Conservation (phyloP, 2,888 invertebrate genomes). For the Nipponacmea schrenckii region DNA sequence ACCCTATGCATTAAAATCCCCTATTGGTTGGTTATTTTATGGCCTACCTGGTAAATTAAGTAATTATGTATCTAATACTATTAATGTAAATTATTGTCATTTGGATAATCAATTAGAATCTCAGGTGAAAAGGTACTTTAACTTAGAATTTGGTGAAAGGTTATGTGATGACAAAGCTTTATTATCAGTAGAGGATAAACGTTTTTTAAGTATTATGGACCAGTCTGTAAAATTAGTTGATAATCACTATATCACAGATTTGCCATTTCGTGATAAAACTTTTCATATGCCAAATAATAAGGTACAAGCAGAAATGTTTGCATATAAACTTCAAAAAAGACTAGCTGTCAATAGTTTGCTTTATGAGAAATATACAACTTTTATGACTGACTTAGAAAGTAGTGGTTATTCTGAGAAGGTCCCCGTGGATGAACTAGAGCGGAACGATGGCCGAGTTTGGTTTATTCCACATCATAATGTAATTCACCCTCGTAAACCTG, state of each 20-base stretch:
- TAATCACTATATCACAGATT: constrained; percentile 19
- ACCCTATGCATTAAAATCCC: constrained; percentile 21
- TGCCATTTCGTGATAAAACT: constrained; percentile 19
- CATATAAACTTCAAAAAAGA: neutral
- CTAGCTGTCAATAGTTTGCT: constrained; percentile 12
- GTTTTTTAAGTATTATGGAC: constrained; percentile 13
- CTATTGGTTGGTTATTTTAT: constrained; percentile 25
- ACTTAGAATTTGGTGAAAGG: constrained; percentile 14
- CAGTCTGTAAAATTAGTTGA: neutral
- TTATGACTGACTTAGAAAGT: constrained; percentile 17
- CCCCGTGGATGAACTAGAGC: neutral
- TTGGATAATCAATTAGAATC: constrained; percentile 82
- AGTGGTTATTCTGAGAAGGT: constrained; percentile 25
- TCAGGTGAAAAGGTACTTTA: constrained; percentile 76
- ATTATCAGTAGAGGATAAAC: constrained; percentile 77
- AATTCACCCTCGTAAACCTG: constrained; percentile 9
- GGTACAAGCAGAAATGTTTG: neutral
- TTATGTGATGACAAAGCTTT: constrained; percentile 83
- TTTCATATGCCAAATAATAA: constrained; percentile 13
- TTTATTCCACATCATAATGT: constrained; percentile 21
- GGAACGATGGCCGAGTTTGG: neutral
- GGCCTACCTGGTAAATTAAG: constrained; percentile 20
- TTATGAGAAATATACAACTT: constrained; percentile 7
- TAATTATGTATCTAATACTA: neutral
- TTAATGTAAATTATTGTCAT: constrained; percentile 1